These are phyloP conservation scores for Madoqua kirkii DNA, from an alignment of 2,113 vertebrate genomes.

Conservation along the genomic window DNA sequence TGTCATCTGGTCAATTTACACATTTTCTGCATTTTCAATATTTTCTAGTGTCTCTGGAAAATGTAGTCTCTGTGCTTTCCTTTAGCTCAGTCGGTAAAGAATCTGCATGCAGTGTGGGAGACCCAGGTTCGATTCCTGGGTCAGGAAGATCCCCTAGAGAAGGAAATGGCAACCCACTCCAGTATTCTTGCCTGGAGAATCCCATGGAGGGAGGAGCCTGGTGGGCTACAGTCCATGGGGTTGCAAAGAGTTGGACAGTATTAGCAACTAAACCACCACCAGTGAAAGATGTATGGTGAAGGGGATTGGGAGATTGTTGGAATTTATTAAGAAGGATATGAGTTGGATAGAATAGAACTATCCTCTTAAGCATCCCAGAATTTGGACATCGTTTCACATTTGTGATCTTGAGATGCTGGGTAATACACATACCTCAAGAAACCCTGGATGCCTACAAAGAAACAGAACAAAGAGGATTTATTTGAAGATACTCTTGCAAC, in stretches of 20 bases:
- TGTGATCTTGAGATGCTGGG: not conserved
- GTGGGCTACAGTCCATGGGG: not conserved
- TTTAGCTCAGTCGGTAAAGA: not conserved
- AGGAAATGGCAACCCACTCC: not conserved
- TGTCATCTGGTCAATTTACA: not conserved
- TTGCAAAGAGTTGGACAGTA: not conserved
- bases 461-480: not conserved
- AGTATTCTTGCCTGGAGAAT: not conserved
- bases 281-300: not conserved
- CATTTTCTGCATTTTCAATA: not conserved
- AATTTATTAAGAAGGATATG: not conserved
- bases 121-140: fast-evolving
- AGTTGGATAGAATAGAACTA: not conserved
- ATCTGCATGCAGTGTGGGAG: not conserved
- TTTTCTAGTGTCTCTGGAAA: not conserved
- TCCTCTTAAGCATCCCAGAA: not conserved
- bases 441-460: not conserved
- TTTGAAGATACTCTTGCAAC: not conserved
- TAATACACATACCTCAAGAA: not conserved
- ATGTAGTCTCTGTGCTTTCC: not conserved
- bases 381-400: not conserved
- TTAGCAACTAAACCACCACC: not conserved
- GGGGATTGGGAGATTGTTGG: not conserved
- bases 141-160: not conserved
- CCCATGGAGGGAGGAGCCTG: not conserved